These are phyloP conservation scores for Neuroscelio doddi DNA, from an alignment of 2,888 invertebrate species.

Conservation along the genomic window DNA sequence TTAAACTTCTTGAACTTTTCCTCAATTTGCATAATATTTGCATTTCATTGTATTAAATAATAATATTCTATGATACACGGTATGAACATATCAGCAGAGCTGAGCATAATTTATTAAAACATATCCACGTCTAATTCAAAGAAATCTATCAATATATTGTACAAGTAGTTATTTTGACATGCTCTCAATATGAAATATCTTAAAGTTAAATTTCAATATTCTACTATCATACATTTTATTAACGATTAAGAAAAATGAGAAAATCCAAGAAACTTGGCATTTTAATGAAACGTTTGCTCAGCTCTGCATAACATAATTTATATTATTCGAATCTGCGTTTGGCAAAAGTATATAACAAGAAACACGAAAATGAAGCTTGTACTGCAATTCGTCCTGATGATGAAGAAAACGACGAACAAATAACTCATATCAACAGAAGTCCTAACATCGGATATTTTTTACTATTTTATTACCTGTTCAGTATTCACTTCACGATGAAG, in stretches of 20 bases:
- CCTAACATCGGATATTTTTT: conserved; percentile 20
- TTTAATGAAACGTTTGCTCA: conserved; percentile 12
- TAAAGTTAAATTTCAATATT: too few species aligned
- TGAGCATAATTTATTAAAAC: conserved; percentile 22
- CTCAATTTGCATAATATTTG: conserved; percentile 31
- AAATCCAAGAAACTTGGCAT: neutral
- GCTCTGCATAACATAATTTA: conserved; percentile 35
- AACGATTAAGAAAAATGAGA: too few species aligned
- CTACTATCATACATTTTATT: too few species aligned
- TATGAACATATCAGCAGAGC: conserved; percentile 45
- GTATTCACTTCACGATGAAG: conserved; percentile 26
- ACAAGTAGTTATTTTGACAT: too few species aligned
- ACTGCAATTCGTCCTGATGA: conserved; percentile 15
- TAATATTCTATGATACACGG: conserved; percentile 30
- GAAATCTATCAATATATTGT: too few species aligned
- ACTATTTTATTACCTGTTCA: conserved; percentile 29
- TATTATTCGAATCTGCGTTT: conserved; percentile 21
- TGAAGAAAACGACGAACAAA: conserved; percentile 19
- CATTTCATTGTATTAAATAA: conserved; percentile 30
- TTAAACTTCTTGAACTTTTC: conserved; percentile 21
- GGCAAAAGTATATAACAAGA: conserved; percentile 9
- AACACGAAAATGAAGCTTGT: conserved; percentile 37
- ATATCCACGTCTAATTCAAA: too few species aligned
- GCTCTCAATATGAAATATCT: too few species aligned
- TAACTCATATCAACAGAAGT: conserved; percentile 23